Evolutionary conservation across 2,797 vertebrate genomes (phyloP).

Genomic region (Eospalax fontanierii): DNA sequence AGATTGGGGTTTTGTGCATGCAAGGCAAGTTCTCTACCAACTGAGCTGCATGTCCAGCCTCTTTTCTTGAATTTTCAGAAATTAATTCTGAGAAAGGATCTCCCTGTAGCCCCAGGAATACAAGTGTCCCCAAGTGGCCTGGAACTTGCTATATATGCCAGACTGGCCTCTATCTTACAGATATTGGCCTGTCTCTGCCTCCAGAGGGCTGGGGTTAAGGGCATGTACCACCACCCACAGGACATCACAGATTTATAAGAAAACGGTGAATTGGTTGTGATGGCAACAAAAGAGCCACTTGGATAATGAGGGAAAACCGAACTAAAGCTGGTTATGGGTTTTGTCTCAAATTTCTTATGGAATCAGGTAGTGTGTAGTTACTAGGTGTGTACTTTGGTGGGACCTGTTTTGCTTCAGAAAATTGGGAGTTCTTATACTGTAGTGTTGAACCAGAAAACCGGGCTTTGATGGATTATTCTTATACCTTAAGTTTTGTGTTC

Average conservation of each 20-base stretch:
- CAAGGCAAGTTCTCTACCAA: neutral
- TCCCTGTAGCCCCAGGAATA: no score
- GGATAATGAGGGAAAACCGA: conserved; percentile 53
- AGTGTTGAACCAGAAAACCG: conserved; percentile 53
- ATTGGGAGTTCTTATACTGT: conserved; percentile 33
- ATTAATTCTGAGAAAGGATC: neutral
- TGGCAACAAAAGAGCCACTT: conserved; percentile 42
- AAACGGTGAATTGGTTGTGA: conserved; percentile 49
- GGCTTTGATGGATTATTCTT: conserved; percentile 45
- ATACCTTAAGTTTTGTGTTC: conserved; percentile 59
- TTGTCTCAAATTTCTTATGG: conserved; percentile 10
- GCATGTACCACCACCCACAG: no score
- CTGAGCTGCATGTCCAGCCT: neutral
- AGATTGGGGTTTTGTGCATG: neutral
- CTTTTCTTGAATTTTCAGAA: conserved; percentile 57
- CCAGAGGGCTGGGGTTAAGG: no score
- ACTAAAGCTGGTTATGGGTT: conserved; percentile 28
- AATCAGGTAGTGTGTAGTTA: conserved; percentile 22
- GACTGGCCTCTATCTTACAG: no score
- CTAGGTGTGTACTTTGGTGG: conserved; percentile 28
- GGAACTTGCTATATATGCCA: no score
- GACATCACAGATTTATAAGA: conserved; percentile 54
- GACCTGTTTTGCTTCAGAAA: conserved; percentile 51
- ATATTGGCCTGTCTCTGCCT: no score
- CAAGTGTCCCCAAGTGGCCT: no score